These are phyloP conservation scores for Scartelaos histophorus DNA, from an alignment of 2,113 vertebrate genomes.

Conservation along the genomic window DNA sequence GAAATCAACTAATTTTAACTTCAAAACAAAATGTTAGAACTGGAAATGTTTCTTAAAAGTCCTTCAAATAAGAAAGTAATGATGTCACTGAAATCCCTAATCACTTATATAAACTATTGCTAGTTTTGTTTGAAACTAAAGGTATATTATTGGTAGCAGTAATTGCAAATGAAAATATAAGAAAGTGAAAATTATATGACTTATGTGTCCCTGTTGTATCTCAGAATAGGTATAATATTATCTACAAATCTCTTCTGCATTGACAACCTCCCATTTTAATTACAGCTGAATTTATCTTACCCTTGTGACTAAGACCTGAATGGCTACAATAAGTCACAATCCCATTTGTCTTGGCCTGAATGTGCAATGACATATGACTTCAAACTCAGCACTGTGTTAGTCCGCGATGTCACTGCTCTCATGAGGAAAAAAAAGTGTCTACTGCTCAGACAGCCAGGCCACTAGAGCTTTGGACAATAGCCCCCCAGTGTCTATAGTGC, in stretches of 20 bases:
- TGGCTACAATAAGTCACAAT: conserved; percentile 27
- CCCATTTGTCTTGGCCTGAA: conserved; percentile 46
- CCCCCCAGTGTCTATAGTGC: conserved; percentile 60
- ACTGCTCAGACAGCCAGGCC: conserved; percentile 62
- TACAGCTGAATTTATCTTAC: not conserved
- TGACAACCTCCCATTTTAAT: not conserved
- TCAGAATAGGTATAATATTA: not conserved
- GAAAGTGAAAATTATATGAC: too few relatives aligned
- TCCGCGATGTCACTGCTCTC: conserved; percentile 70
- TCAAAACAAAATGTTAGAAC: not conserved
- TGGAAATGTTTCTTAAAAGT: not conserved
- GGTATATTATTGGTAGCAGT: too few relatives aligned
- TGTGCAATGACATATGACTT: conserved; percentile 63
- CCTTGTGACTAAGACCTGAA: conserved; percentile 10
- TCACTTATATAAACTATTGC: too few relatives aligned
- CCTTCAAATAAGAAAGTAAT: not conserved
- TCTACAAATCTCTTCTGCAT: not conserved
- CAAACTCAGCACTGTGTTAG: conserved; percentile 65
- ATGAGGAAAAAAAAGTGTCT: conserved; percentile 49
- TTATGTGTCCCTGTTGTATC: not conserved
- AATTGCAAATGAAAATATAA: too few relatives aligned
- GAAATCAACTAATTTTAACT: not conserved
- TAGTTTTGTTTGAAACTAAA: too few relatives aligned
- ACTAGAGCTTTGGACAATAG: conserved; percentile 70
- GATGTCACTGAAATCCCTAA: too few relatives aligned